Base-by-base conservation (phyloP, 92 coral and sea anemone genomes). In the Heliopora coerulea region DNA sequence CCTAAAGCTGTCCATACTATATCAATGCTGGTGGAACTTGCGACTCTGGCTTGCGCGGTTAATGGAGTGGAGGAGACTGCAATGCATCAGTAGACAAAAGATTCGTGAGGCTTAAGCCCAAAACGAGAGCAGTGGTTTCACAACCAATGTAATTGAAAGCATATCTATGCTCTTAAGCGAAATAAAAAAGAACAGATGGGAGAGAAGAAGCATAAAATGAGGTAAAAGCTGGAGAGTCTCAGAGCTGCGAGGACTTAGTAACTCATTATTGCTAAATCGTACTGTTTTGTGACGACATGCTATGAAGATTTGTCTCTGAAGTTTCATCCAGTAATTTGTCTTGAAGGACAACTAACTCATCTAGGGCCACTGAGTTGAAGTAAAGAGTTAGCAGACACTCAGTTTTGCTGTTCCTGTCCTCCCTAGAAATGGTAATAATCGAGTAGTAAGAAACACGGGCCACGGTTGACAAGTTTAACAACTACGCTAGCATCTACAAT, bases 321-420 rank as follows among this genome's bases (percentile, higher is more conserved):
- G 58, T 7, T 27, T 13, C 21, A n/a, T 35, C 37, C 4, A 67
- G 74, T n/a, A 67, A 32, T 46, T 67, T 67, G 30, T 67, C 74
- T 21, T 67, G 74, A 27, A 67, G 59, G 15, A 67, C 59, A 21
- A 67, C 74, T 30, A 67, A 20, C 59, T 67, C 74, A 67, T 67
- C 74, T 0, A 15, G 3, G 11, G 23, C 37, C 3, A 67, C 59
- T 8, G 74, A 67, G n/a, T 6, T 19, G 29, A 44, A 67, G 39
- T 67, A 5, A 0, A 67, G 59, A 44, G 19, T 18, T 27, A 67
- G 24, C 12, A 2, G 0, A 29, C 74, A 67, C 11, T n/a, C 21
- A 25, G 48, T 28, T n/a, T 14, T 0, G 11, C 21, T 0, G 17
- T 24, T 1, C 49, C 3, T 11, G 28, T 49, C 52, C 25, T 24